These are phyloP conservation scores for Lepidotrigona ventralis DNA, from an alignment of 1,140 invertebrate genomes.

Conservation along the genomic window DNA sequence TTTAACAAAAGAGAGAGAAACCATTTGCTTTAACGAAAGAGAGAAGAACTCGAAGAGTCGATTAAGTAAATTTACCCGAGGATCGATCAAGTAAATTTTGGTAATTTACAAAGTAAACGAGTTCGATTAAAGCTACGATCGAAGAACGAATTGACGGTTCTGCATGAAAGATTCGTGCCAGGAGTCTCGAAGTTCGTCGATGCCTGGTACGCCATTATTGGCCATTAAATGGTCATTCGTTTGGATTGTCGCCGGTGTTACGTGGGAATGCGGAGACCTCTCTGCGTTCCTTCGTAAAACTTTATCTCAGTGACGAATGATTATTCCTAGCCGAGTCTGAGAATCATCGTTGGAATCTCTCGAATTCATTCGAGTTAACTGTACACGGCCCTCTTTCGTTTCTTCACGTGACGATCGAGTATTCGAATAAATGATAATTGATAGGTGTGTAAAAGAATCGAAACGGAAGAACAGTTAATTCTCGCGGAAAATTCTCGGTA, in stretches of 20 bases:
- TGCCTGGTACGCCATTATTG: neutral
- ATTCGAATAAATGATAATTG: neutral
- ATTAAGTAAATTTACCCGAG: no score
- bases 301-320: neutral
- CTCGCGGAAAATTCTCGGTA: no score
- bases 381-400: neutral
- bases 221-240: constrained; percentile 16
- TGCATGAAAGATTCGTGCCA: neutral
- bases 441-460: no score
- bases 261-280: constrained; percentile 2
- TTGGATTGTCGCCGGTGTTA: neutral
- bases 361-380: neutral
- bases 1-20: no score
- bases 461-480: no score
- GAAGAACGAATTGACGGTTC: neutral
- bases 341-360: neutral
- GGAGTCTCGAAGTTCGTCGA: neutral
- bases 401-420: neutral
- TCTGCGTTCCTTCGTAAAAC: neutral
- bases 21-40: no score
- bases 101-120: no score
- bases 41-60: no score
- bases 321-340: neutral
- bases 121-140: neutral
- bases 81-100: no score